Percentiles rank a stretch among this genome's conserved stretches.
Evolutionary conservation across 1,140 invertebrate genomes (phyloP).

Genomic region (Platorchestia sp.): DNA sequence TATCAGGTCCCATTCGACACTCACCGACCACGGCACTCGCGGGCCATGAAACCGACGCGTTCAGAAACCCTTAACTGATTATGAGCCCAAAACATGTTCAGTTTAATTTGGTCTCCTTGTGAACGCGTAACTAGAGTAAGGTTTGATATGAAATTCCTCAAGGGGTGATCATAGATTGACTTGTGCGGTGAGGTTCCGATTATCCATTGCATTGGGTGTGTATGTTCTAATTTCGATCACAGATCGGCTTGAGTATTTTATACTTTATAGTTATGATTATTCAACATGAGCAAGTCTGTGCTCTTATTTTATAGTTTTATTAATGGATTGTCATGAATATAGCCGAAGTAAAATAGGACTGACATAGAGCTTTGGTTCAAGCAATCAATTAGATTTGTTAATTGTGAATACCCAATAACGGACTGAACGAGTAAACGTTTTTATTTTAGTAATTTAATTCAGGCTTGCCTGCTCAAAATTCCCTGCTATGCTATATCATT

Average conservation of each 20-base stretch:
- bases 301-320: not conserved
- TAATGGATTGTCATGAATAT: not conserved
- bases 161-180: too few species aligned
- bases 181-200: not conserved
- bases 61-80: not conserved
- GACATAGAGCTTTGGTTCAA: too few species aligned
- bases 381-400: too few species aligned
- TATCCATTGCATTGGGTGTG: too few species aligned
- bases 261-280: not conserved
- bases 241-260: not conserved
- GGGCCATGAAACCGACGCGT: not conserved
- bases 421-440: too few species aligned
- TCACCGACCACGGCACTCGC: not conserved
- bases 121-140: not conserved
- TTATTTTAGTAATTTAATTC: too few species aligned
- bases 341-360: too few species aligned
- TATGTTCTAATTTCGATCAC: not conserved
- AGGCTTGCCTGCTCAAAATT: too few species aligned
- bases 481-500: too few species aligned
- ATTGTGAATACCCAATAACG: too few species aligned
- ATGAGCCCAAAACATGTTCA: not conserved
- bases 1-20: slow-evolving; percentile 28
- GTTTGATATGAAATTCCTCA: not conserved
- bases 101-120: not conserved
- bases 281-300: too few species aligned